Evolutionary conservation across 2,888 invertebrate species (phyloP).

Genomic region (Ditula angustiorana): DNA sequence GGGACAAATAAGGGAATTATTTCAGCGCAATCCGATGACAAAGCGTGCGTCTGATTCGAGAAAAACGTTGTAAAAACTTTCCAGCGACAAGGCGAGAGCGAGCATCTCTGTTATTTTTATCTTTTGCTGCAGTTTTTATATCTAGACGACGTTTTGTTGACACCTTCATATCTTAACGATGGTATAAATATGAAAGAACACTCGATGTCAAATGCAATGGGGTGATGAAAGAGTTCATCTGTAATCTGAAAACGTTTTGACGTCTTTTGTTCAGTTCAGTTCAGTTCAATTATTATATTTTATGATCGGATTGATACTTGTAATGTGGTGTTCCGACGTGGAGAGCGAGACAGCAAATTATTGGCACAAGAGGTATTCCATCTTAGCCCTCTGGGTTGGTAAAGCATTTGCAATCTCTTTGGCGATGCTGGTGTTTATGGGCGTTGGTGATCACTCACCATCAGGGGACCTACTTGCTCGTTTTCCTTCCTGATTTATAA

Average conservation of each 20-base stretch:
- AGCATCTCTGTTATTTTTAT: neutral
- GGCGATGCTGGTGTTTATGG: too few species aligned
- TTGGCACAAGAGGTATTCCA: too few species aligned
- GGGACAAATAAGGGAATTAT: constrained; percentile 47
- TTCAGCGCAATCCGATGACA: constrained; percentile 46
- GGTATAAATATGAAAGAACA: neutral
- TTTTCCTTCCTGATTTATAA: too few species aligned
- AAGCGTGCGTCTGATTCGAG: constrained; percentile 37
- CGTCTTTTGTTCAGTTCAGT: neutral
- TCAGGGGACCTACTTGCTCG: too few species aligned
- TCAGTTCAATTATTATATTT: neutral
- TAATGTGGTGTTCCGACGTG: too few species aligned
- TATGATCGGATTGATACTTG: too few species aligned
- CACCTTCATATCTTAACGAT: neutral
- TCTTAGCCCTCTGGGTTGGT: too few species aligned
- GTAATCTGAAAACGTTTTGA: neutral
- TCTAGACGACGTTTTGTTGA: neutral
- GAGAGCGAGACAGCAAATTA: too few species aligned
- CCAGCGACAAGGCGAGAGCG: neutral
- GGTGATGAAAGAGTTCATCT: neutral
- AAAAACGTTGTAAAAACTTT: constrained; percentile 13
- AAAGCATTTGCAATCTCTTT: too few species aligned
- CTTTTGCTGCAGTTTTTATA: neutral
- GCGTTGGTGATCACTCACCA: too few species aligned
- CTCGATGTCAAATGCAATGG: neutral